Conservation (phyloP, 2,888 invertebrate species). For the Lapara coniferarum region DNA sequence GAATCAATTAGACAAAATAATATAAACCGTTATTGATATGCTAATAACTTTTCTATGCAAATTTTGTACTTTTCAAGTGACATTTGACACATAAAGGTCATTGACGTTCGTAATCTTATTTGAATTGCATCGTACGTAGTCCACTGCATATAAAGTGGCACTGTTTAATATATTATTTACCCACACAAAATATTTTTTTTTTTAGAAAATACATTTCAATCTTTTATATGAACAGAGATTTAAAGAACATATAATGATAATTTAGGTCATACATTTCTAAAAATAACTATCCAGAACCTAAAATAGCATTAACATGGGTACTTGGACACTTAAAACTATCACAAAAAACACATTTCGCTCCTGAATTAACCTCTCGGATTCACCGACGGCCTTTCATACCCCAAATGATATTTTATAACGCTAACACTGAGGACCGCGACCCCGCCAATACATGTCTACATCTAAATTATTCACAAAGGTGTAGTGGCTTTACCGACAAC, state of each 20-base stretch:
- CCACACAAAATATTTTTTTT: neutral
- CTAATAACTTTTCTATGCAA: too few relatives aligned
- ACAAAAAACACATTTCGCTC: conserved; percentile 35
- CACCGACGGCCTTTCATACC: conserved; percentile 43
- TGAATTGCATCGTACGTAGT: too few relatives aligned
- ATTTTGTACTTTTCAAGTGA: too few relatives aligned
- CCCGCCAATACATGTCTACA: conserved; percentile 73
- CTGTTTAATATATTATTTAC: neutral
- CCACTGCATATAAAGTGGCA: neutral
- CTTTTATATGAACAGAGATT: too few relatives aligned
- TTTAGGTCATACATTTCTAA: too few relatives aligned
- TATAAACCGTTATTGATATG: too few relatives aligned
- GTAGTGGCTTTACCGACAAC: conserved; percentile 63
- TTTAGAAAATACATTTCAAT: neutral
- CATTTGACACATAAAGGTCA: too few relatives aligned
- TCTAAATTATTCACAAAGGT: conserved; percentile 80
- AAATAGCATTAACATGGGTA: conserved; percentile 14
- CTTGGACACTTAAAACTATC: conserved; percentile 36
- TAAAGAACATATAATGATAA: too few relatives aligned
- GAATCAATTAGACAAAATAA: too few relatives aligned
- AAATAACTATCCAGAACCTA: conserved; percentile 25
- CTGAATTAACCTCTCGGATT: conserved; percentile 46
- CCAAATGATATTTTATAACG: conserved; percentile 70
- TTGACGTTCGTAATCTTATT: too few relatives aligned
- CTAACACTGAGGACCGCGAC: conserved; percentile 63